Conservation (phyloP, 2,113 vertebrate genomes). For the Eulemur macaco region DNA sequence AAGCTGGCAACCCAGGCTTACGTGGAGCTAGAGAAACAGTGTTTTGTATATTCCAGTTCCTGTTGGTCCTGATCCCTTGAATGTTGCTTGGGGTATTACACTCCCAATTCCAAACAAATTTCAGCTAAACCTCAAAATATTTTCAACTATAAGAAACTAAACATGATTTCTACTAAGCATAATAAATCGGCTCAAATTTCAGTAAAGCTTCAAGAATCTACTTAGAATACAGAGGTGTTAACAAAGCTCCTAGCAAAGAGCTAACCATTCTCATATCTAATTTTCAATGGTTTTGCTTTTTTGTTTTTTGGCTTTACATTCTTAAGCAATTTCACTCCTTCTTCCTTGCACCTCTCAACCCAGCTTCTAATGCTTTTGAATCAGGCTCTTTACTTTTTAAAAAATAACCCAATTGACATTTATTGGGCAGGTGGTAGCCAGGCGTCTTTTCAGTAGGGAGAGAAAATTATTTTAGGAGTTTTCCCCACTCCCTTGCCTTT, state of each 20-base stretch:
- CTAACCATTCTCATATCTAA: background rate
- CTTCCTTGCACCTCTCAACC: background rate
- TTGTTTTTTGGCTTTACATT: background rate
- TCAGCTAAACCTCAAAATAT: constrained; percentile 75
- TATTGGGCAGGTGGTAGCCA: constrained; percentile 76
- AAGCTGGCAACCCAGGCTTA: constrained; percentile 66
- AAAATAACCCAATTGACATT: constrained; percentile 68
- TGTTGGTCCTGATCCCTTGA: constrained; percentile 69
- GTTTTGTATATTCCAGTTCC: constrained; percentile 61
- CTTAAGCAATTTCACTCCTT: background rate
- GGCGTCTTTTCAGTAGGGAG: constrained; percentile 59
- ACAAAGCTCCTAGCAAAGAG: background rate
- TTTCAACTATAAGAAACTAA: constrained; percentile 66
- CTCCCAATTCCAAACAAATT: constrained; percentile 73
- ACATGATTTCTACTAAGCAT: constrained; percentile 64
- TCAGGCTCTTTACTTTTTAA: constrained; percentile 49
- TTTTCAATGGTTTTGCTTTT: background rate
- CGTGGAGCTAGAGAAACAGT: constrained; percentile 52
- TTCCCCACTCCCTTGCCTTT: constrained; percentile 49
- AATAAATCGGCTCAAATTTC: constrained; percentile 56
- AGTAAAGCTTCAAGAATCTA: constrained; percentile 32
- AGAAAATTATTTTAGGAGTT: constrained; percentile 74
- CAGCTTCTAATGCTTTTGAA: constrained; percentile 15
- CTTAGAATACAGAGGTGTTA: constrained; percentile 22
- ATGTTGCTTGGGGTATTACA: constrained; percentile 63